These are phyloP conservation scores for Sebastes variabilis DNA, from an alignment of 2,797 vertebrate genomes.

Conservation along the genomic window DNA sequence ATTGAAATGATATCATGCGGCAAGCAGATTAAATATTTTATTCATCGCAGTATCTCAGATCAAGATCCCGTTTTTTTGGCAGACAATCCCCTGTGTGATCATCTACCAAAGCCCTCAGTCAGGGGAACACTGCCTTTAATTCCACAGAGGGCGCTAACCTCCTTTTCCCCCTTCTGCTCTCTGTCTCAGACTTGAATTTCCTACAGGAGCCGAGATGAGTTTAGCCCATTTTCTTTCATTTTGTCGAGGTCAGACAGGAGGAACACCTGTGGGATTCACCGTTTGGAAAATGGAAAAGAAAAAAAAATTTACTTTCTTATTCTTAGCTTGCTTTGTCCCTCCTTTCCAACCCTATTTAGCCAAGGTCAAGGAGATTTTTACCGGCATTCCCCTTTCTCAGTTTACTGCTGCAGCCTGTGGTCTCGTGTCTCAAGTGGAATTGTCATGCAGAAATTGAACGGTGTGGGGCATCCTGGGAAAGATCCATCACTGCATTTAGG, in stretches of 20 bases:
- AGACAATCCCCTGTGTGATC: slow-evolving; percentile 41
- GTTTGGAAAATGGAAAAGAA: not conserved
- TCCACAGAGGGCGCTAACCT: slow-evolving; percentile 54
- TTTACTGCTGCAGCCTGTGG: not conserved
- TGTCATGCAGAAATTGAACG: slow-evolving; percentile 29
- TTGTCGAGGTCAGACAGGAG: slow-evolving; percentile 57
- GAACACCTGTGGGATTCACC: slow-evolving; percentile 61
- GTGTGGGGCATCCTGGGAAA: slow-evolving; percentile 19
- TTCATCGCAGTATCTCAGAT: slow-evolving; percentile 31
- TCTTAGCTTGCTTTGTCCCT: slow-evolving; percentile 31
- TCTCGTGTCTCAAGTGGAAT: slow-evolving; percentile 19
- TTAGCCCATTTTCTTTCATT: slow-evolving; percentile 63
- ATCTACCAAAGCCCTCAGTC: slow-evolving; percentile 31
- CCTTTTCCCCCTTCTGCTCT: slow-evolving; percentile 35
- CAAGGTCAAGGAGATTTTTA: slow-evolving; percentile 51
- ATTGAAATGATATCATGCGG: slow-evolving; percentile 5
- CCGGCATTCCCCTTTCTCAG: not conserved
- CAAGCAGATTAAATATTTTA: slow-evolving; percentile 23
- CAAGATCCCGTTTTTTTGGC: slow-evolving; percentile 7
- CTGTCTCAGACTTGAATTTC: slow-evolving; percentile 50
- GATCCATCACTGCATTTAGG: slow-evolving; percentile 41
- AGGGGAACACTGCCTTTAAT: slow-evolving; percentile 38
- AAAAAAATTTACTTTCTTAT: slow-evolving; percentile 21
- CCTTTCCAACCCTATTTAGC: slow-evolving; percentile 21
- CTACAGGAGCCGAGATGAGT: slow-evolving; percentile 32